Conservation (phyloP, 2,113 vertebrate genomes). For the Sphyrna mokarran region DNA sequence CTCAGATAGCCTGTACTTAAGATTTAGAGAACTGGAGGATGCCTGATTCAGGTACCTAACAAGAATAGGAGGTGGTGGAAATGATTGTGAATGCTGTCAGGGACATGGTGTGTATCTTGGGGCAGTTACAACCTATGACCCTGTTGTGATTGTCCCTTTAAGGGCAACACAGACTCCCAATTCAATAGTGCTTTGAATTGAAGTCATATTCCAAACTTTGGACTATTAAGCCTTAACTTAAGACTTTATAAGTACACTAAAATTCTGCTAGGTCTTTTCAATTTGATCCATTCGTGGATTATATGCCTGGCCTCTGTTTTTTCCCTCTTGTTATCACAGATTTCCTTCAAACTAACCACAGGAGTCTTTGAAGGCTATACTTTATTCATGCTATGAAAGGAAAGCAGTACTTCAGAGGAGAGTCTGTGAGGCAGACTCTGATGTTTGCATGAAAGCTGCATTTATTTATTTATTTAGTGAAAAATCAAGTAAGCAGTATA, state of each 20-base stretch:
- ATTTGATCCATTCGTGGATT: neutral
- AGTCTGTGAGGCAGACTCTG: no score
- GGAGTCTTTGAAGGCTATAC: no score
- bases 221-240: no score
- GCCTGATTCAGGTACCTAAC: neutral
- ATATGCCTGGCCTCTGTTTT: neutral
- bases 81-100: neutral
- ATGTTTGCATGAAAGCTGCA: no score
- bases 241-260: neutral
- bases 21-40: neutral
- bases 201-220: neutral
- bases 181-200: neutral
- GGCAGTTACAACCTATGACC: neutral
- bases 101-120: neutral
- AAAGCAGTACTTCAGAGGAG: no score
- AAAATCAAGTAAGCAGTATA: no score
- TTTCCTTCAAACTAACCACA: no score
- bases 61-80: neutral
- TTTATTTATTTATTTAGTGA: no score
- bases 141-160: no score
- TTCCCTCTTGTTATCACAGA: neutral
- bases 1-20: neutral
- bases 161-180: neutral
- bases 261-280: neutral
- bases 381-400: no score